Percentiles rank a stretch among this genome's conserved stretches.
Evolutionary conservation across 2,797 vertebrate genomes (phyloP).

Genomic region (Rhynchonycteris naso): DNA sequence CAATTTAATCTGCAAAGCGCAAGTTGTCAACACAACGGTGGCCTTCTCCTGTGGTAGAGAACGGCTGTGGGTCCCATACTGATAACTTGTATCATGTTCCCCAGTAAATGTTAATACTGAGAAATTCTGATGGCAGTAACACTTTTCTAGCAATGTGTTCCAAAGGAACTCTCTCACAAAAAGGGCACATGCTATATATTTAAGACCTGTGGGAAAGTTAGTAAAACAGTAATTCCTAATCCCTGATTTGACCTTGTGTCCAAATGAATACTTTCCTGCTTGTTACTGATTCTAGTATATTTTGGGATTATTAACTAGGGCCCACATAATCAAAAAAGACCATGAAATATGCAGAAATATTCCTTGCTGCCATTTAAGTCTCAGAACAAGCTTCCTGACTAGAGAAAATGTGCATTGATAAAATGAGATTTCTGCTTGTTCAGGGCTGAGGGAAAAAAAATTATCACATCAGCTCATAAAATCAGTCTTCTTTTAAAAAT

Average conservation of each 20-base stretch:
- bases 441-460: background rate
- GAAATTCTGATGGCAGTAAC: background rate
- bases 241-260: background rate
- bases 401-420: constrained; percentile 52
- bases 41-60: background rate
- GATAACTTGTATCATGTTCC: background rate
- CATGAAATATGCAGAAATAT: background rate
- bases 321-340: constrained; percentile 13
- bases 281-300: background rate
- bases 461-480: background rate
- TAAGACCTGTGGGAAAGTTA: background rate
- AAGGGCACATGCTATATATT: background rate
- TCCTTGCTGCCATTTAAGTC: background rate
- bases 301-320: background rate
- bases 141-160: background rate
- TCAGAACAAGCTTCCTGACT: constrained; percentile 7
- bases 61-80: background rate
- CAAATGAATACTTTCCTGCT: background rate
- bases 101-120: background rate
- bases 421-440: constrained; percentile 57
- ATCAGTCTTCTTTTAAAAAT: background rate
- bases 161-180: background rate
- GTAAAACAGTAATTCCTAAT: constrained; percentile 1
- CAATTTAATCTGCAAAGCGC: constrained; percentile 12
- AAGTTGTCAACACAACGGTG: background rate